These are phyloP conservation scores for Didymodactylos carnosus DNA, from an alignment of 2,888 invertebrate species.

Conservation along the genomic window DNA sequence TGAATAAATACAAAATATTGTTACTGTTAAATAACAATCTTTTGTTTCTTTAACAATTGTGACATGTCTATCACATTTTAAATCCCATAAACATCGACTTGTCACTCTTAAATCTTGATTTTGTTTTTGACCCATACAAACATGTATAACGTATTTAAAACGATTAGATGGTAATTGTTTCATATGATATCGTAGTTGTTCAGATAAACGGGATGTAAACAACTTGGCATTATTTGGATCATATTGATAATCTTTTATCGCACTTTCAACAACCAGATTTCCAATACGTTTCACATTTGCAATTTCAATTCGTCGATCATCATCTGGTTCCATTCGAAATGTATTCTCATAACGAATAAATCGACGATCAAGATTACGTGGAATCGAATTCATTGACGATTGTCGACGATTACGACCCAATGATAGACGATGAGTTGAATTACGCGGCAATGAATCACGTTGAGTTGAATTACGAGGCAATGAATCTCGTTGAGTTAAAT, in stretches of 20 bases:
- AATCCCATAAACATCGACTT: slow-evolving; percentile 18
- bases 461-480: too few relatives aligned
- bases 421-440: too few relatives aligned
- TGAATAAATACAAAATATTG: neutral
- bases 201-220: slow-evolving; percentile 16
- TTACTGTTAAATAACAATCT: neutral
- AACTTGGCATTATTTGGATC: slow-evolving; percentile 16
- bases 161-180: slow-evolving; percentile 17
- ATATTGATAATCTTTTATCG: slow-evolving; percentile 16
- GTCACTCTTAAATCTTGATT: slow-evolving; percentile 17
- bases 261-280: slow-evolving; percentile 16
- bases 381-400: neutral
- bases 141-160: slow-evolving; percentile 18
- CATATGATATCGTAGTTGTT: slow-evolving; percentile 16
- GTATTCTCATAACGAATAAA: slow-evolving; percentile 4
- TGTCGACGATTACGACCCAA: neutral
- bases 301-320: slow-evolving; percentile 8
- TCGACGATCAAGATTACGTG: neutral
- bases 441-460: too few relatives aligned
- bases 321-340: slow-evolving; percentile 3
- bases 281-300: slow-evolving; percentile 15
- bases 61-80: neutral
- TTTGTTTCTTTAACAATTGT: neutral
- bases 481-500: too few relatives aligned
- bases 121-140: slow-evolving; percentile 18